Conservation (phyloP, 1,140 invertebrate species). For the Vanessa tameamea region DNA sequence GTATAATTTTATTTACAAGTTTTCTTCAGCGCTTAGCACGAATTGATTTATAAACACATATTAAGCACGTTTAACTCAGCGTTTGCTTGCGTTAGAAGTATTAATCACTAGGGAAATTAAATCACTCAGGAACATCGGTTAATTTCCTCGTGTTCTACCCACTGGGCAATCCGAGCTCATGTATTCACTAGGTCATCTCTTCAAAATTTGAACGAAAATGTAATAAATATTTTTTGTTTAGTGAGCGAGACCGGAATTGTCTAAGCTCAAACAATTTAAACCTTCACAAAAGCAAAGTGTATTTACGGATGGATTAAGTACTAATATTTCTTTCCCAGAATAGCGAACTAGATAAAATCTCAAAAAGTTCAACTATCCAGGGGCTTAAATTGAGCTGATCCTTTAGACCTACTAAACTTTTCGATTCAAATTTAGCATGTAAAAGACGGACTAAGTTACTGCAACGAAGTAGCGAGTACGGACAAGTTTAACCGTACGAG, state of each 20-base stretch:
- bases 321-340: conserved; percentile 12
- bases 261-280: conserved; percentile 9
- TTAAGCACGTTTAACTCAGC: no score
- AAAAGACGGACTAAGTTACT: not conserved
- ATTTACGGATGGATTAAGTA: conserved; percentile 13
- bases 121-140: no score
- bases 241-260: not conserved
- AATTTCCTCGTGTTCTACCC: no score
- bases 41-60: no score
- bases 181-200: no score
- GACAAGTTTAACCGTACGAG: conserved; percentile 1
- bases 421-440: conserved; percentile 54
- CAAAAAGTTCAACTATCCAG: conserved; percentile 33
- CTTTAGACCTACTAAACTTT: conserved; percentile 61
- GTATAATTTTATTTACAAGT: no score
- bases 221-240: conserved; percentile 7
- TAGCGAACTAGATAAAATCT: conserved; percentile 29
- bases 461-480: not conserved
- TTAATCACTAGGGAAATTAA: no score
- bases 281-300: not conserved
- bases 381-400: conserved; percentile 48
- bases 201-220: not conserved
- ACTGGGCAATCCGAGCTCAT: no score
- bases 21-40: no score
- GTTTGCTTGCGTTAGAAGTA: no score